phyloP scores from a whole-genome alignment of 2,888 invertebrate genomes.

The Seira ritae region DNA sequence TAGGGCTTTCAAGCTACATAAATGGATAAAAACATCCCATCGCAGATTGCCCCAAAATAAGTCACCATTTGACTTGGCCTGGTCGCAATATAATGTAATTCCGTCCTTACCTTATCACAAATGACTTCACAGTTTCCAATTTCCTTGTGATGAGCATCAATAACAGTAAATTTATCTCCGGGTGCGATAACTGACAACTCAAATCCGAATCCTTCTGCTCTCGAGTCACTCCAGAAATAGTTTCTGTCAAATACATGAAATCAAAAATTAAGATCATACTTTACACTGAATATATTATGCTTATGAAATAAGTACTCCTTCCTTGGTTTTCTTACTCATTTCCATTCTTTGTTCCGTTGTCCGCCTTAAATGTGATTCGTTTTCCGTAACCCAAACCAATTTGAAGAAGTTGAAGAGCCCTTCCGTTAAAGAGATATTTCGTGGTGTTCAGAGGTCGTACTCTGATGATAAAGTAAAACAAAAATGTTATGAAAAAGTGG shows the following conservation, averaged over 20 bases:
- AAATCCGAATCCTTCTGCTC: constrained; percentile 85
- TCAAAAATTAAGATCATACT: constrained; percentile 13
- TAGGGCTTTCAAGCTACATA: too few species aligned
- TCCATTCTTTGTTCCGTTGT: constrained; percentile 80
- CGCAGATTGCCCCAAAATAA: neutral
- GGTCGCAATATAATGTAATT: too few species aligned
- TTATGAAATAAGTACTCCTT: too few species aligned
- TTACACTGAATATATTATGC: neutral
- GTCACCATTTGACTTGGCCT: neutral
- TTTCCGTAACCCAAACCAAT: constrained; percentile 86
- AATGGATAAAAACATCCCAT: too few species aligned
- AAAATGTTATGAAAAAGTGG: too few species aligned
- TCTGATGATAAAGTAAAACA: too few species aligned
- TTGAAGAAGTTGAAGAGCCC: constrained; percentile 81
- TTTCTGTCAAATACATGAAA: constrained; percentile 76
- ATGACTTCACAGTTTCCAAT: constrained; percentile 83
- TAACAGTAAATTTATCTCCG: constrained; percentile 85
- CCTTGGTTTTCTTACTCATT: constrained; percentile 76
- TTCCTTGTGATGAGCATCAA: constrained; percentile 82
- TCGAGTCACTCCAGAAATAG: constrained; percentile 88
- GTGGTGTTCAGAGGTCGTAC: constrained; percentile 80
- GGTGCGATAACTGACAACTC: constrained; percentile 82
- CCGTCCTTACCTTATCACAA: constrained; percentile 80
- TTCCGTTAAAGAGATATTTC: constrained; percentile 80
- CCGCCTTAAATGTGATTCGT: constrained; percentile 84